A percentile compares a stretch with the other conserved stretches of the same genome.
Evolutionary conservation across 2,113 vertebrate species (phyloP).

Genomic region (Xiphias gladius): DNA sequence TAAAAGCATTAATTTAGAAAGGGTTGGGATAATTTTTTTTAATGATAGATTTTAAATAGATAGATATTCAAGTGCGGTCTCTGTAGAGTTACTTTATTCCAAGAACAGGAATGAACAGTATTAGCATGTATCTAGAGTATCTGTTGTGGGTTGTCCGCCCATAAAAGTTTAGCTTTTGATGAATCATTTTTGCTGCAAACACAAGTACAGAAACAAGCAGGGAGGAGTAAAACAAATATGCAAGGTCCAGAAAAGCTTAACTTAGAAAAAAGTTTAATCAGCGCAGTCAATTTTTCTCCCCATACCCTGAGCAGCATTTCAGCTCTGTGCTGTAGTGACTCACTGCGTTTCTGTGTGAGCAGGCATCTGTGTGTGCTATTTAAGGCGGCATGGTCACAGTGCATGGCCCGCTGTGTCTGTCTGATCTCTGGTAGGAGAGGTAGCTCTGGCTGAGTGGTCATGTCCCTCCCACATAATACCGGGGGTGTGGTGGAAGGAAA

Average conservation of each 20-base stretch:
- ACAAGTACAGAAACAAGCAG: neutral
- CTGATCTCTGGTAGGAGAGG: constrained; percentile 58
- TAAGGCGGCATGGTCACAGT: constrained; percentile 34
- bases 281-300: constrained; percentile 26
- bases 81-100: neutral
- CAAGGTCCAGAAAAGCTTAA: constrained; percentile 37
- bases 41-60: constrained; percentile 15
- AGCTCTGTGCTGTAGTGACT: constrained; percentile 45
- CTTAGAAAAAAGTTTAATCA: constrained; percentile 27
- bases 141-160: constrained; percentile 24
- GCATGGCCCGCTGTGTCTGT: constrained; percentile 49
- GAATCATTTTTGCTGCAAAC: constrained; percentile 41
- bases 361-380: constrained; percentile 61
- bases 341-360: constrained; percentile 56
- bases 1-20: neutral
- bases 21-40: neutral
- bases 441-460: constrained; percentile 59
- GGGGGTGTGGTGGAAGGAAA: constrained; percentile 42
- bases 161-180: constrained; percentile 37
- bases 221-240: constrained; percentile 41
- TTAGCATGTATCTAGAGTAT: neutral
- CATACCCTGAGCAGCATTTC: neutral
- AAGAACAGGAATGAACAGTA: constrained; percentile 12
- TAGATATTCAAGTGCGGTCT: neutral
- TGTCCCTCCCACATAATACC: constrained; percentile 53